Conservation (phyloP, 1,140 invertebrate species). For the Drosophila sturtevanti region DNA sequence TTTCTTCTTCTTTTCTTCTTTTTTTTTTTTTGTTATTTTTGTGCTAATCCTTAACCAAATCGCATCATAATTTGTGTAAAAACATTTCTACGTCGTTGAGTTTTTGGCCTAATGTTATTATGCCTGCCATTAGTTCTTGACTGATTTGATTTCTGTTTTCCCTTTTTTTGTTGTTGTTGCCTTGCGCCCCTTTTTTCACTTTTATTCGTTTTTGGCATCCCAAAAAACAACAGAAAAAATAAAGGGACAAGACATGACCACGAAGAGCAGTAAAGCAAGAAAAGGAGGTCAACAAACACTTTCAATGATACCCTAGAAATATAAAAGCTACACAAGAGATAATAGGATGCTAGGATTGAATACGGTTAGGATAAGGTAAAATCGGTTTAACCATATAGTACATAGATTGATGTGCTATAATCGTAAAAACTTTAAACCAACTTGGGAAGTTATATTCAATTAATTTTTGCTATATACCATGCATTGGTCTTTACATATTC, state of each 20-base stretch:
- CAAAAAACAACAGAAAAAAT: not conserved
- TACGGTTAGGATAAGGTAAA: not conserved
- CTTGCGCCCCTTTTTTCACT: not conserved
- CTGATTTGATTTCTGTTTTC: conserved; percentile 61
- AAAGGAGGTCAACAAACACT: conserved; percentile 7
- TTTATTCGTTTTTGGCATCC: not conserved
- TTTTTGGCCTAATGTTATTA: conserved; percentile 64
- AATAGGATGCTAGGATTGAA: not conserved
- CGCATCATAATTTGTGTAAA: conserved; percentile 60
- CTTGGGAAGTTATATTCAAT: too few species aligned
- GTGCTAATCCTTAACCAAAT: conserved; percentile 45
- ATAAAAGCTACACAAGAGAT: not conserved
- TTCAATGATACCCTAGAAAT: not conserved
- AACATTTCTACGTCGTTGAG: conserved; percentile 59
- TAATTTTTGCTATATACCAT: too few species aligned
- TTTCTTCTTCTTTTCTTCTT: too few species aligned
- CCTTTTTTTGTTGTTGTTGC: not conserved
- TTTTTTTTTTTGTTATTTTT: conserved; percentile 16
- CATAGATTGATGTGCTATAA: too few species aligned
- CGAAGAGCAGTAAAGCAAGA: not conserved
- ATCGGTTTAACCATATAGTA: too few species aligned
- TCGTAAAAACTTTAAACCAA: too few species aligned
- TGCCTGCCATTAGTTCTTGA: conserved; percentile 62
- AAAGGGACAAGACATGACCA: conserved; percentile 11
- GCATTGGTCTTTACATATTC: too few species aligned